These are phyloP conservation scores for Petrophora chlorosata DNA, from an alignment of 2,888 invertebrate species.

Conservation along the genomic window DNA sequence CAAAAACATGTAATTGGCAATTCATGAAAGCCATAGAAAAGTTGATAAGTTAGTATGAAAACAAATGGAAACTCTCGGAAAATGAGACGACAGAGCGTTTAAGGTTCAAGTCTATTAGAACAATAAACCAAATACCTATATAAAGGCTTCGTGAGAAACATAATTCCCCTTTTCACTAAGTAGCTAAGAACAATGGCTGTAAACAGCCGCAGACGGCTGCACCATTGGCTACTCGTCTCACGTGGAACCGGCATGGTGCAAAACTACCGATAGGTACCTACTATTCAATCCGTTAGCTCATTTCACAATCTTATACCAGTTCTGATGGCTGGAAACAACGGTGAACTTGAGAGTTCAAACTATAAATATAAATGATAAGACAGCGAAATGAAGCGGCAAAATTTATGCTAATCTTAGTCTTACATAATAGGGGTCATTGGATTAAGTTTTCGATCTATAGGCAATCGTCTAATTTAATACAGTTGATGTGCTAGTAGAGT, in stretches of 20 bases:
- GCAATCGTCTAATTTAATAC: conserved; percentile 16
- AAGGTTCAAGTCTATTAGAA: neutral
- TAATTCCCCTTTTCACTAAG: conserved; percentile 8
- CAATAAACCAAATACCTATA: neutral
- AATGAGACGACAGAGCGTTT: too few species aligned
- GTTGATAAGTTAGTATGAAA: too few species aligned
- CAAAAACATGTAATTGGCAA: too few species aligned
- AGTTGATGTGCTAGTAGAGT: conserved; percentile 17
- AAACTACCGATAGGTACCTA: conserved; percentile 14
- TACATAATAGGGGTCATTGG: conserved; percentile 27
- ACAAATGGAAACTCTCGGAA: too few species aligned
- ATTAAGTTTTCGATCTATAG: conserved; percentile 21
- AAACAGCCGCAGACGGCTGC: conserved; percentile 14
- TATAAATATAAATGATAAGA: conserved; percentile 3
- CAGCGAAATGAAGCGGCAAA: conserved; percentile 3
- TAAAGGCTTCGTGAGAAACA: conserved; percentile 9
- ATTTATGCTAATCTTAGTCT: conserved; percentile 12
- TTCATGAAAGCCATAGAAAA: too few species aligned
- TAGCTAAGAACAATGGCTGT: conserved; percentile 25
- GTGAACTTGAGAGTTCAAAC: conserved; percentile 10
- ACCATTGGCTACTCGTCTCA: conserved; percentile 14
- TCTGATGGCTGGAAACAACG: conserved; percentile 12
- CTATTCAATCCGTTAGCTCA: conserved; percentile 18
- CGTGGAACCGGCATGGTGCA: conserved; percentile 23
- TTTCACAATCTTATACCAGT: conserved; percentile 4